Evolutionary conservation across 2,113 vertebrate species (phyloP), one percentile per base, ranked within the genome.

Genomic region (Monopterus albus): DNA sequence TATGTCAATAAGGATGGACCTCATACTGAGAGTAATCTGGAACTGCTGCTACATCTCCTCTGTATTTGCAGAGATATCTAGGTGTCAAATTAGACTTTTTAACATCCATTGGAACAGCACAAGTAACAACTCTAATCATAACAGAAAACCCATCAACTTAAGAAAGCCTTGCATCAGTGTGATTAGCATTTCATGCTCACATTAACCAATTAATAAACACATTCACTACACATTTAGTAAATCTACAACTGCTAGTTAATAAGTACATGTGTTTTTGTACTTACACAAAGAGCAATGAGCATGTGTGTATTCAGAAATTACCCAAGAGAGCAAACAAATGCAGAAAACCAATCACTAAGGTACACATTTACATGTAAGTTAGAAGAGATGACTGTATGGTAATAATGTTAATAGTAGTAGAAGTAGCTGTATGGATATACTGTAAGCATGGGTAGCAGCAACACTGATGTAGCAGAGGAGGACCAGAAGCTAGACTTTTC

Each of bases 171-270:
- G 14, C 69, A 47, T 53, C 51, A 61, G 25, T 50, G 38, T 64
- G 51, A 85, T 87, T 79, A 87, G 67, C 78, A 81, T 82, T 78
- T 83, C 55, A 77, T 63, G 63, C 56, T 50, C 78, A 82, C 67
- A 79, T 84, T 77, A 86, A 73, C 65, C 17, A 56, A 35, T 68
- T 69, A 80, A 83, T 85, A 75, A 81, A 81, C 53, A 62, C 76
- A 39, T 61, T 81, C 80, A 49, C 60, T 20, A 39, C 31, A 56
- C 50, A 69, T 75, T 78, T 66, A 69, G 57, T n/a, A 58, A 58
- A 66, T 72, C 50, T 63, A 60, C n/a, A n/a, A n/a, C n/a, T n/a
- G n/a, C 40, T 46, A 66, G 55, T 61, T 55, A 66, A 79, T 51
- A 63, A 33, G 13, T 18, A 57, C 18, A 38, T 60, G 47, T 15